Evolutionary conservation across 2,888 invertebrate species (phyloP), one percentile per base, ranked within the genome.

Genomic region (Gari tellinella): DNA sequence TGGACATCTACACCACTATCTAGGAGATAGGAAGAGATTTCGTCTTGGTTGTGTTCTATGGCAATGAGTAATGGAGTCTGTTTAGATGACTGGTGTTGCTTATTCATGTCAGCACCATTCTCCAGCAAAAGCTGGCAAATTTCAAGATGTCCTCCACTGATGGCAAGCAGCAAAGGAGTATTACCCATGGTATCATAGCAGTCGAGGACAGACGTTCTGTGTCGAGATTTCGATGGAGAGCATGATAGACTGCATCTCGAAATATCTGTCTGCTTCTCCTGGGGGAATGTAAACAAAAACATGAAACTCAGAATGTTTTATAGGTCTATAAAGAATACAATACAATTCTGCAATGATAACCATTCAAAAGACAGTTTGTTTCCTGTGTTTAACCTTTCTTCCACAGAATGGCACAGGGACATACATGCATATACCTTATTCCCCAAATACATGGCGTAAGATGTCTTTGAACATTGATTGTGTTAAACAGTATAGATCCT

Each of bases 1-100:
- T 86, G 83, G 21, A 83, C 81, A 69, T 98, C 97, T 21, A 97
- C 98, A 80, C 97, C 97, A 49, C 97, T 97, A 86, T 96, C 96
- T 82, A 99, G 93, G 83, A 98, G 93, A 82, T 95, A 95, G 90
- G 95, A 94, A 14, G 97, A 97, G 83, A 97, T 96, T 85, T 96
- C 96, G 90, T 66, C 55, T 93, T 98, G 97, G 0, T 98, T 98
- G 17, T 78, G 64, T 48, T 86, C 86, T 37, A 86, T 80, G 53
- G 98, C 98, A 92, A 98, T 98, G 97, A 98, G 98, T 81, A 99
- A 93, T 25, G 85, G 98, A 60, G 98, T 98, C 60, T 85, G 82
- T 37, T 69, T 68, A 7, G 75, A 81, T 61, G 70, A 55, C 26
- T 81, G 79, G 43, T 81, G 83, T 5, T 77, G 76, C 19, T 66